phyloP scores from a whole-genome alignment of 2,113 vertebrate species.

The Cairina moschata region DNA sequence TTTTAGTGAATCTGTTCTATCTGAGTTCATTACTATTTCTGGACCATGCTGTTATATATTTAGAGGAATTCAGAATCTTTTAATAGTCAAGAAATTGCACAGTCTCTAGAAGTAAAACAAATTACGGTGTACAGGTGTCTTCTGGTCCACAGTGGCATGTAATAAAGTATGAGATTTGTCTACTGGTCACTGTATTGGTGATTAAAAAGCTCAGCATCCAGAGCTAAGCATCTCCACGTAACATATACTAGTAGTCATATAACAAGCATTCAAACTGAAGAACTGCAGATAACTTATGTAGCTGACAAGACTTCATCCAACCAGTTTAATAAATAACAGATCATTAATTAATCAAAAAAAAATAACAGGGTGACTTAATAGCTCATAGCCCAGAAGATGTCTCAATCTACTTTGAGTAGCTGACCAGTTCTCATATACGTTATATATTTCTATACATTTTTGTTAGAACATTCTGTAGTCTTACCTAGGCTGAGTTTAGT shows the following conservation, averaged over 20 bases:
- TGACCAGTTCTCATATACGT: not conserved
- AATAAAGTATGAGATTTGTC: not conserved
- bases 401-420: not conserved
- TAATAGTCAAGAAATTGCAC: not conserved
- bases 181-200: not conserved
- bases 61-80: not conserved
- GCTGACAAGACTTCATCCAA: not conserved
- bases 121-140: not conserved
- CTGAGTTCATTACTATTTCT: not conserved
- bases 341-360: not conserved
- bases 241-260: fast-evolving
- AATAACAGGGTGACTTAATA: not conserved
- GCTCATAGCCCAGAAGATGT: not conserved
- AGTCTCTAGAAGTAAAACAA: not conserved
- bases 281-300: not conserved
- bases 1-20: not conserved
- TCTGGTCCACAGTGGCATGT: not conserved
- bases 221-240: not conserved
- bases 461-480: not conserved
- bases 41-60: not conserved
- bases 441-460: not conserved
- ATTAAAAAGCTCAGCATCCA: not conserved
- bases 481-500: not conserved
- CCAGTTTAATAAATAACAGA: not conserved
- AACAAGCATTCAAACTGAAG: fast-evolving